These are phyloP conservation scores for Linurgus olivaceus DNA, from an alignment of 2,797 vertebrate species.

Conservation along the genomic window DNA sequence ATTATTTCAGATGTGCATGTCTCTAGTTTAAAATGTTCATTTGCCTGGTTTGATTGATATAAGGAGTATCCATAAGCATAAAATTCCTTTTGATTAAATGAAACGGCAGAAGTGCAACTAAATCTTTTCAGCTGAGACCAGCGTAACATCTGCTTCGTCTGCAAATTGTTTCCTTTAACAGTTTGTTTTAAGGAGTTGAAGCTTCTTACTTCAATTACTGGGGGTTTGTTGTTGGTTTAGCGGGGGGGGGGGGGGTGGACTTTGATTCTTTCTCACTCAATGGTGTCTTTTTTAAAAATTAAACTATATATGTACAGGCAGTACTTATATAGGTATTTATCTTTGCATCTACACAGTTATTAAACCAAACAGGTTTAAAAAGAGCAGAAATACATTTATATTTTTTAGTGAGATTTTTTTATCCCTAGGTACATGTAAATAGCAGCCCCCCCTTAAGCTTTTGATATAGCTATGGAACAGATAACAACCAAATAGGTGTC, in stretches of 20 bases:
- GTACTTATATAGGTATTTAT: neutral
- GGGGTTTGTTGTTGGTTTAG: neutral
- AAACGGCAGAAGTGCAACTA: neutral
- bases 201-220: neutral
- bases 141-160: conserved; percentile 1
- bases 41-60: neutral
- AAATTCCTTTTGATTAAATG: neutral
- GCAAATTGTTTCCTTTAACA: neutral
- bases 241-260: fast-evolving
- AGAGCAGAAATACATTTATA: neutral
- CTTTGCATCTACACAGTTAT: neutral
- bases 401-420: neutral
- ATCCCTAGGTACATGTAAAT: neutral
- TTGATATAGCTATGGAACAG: neutral
- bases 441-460: neutral
- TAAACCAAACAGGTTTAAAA: neutral
- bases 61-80: neutral
- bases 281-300: neutral
- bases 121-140: neutral
- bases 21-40: neutral
- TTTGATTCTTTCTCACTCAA: neutral
- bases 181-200: neutral
- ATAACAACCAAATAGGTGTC: neutral
- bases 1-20: neutral
- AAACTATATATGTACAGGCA: neutral